These are phyloP conservation scores for Brevimyrus niger DNA, from an alignment of 2,113 vertebrate genomes.

Conservation along the genomic window DNA sequence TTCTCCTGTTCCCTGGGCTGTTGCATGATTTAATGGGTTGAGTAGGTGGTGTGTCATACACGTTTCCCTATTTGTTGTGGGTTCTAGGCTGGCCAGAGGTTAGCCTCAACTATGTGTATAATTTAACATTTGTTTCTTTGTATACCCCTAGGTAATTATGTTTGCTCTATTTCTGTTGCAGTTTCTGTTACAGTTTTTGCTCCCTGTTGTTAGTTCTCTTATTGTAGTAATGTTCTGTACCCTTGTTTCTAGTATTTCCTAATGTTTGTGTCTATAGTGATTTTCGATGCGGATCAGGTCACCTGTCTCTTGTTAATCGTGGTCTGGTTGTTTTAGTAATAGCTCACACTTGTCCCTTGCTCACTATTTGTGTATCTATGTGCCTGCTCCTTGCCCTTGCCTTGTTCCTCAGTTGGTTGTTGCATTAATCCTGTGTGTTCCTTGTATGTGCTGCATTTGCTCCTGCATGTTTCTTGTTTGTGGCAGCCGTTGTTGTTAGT, in stretches of 20 bases:
- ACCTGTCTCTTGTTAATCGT: not conserved
- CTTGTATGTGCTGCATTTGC: not conserved
- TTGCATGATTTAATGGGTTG: not conserved
- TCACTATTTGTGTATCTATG: not conserved
- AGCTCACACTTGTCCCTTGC: not conserved
- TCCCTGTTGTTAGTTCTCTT: not conserved
- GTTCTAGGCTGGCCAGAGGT: not conserved
- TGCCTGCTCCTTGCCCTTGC: not conserved
- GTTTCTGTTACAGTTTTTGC: not conserved
- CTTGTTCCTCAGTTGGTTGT: not conserved
- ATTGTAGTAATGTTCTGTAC: not conserved
- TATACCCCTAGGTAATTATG: not conserved
- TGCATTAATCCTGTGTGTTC: not conserved
- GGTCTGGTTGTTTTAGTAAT: not conserved
- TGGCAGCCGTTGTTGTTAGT: not conserved
- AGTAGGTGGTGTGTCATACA: not conserved
- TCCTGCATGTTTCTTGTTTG: not conserved
- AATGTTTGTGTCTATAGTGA: not conserved
- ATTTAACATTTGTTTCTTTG: not conserved
- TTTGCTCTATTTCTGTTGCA: not conserved
- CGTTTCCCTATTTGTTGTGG: not conserved
- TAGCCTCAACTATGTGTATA: not conserved
- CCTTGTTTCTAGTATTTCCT: not conserved
- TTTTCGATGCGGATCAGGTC: not conserved
- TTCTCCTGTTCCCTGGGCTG: not conserved